These are phyloP conservation scores for Procavia capensis DNA, from an alignment of 2,113 vertebrate species.

Conservation along the genomic window DNA sequence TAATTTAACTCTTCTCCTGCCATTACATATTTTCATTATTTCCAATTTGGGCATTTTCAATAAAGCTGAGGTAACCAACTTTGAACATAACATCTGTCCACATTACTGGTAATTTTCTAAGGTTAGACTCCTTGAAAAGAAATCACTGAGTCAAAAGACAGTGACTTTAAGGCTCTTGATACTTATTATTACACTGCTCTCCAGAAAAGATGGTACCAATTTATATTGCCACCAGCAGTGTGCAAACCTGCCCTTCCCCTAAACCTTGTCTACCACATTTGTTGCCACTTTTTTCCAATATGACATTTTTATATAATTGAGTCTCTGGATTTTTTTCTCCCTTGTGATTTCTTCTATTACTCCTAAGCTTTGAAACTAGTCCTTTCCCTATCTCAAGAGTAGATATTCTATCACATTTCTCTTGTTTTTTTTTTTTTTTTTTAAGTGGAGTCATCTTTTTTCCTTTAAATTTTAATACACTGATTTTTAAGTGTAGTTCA, in stretches of 20 bases:
- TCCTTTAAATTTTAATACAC: not conserved
- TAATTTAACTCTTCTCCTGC: constrained; percentile 49
- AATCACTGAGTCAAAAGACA: constrained; percentile 45
- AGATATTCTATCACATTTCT: not conserved
- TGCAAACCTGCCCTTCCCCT: not conserved
- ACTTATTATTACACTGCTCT: constrained; percentile 51
- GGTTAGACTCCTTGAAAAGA: constrained; percentile 3
- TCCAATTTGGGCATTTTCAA: constrained; percentile 20
- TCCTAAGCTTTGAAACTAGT: constrained; percentile 35
- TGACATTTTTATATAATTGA: constrained; percentile 64
- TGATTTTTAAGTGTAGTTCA: not conserved
- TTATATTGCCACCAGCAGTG: constrained; percentile 3
- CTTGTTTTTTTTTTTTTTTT: constrained; percentile 17
- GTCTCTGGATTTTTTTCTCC: not conserved
- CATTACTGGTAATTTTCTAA: constrained; percentile 59
- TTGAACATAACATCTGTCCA: constrained; percentile 21
- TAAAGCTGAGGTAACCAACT: constrained; percentile 40
- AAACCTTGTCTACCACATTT: not conserved
- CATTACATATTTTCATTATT: constrained; percentile 36
- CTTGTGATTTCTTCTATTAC: constrained; percentile 46
- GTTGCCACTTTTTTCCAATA: constrained; percentile 8
- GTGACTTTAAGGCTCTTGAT: not conserved
- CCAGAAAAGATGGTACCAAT: constrained; percentile 6
- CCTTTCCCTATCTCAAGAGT: not conserved
- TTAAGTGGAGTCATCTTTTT: not conserved